phyloP scores from a whole-genome alignment of 2,888 invertebrate species.

The Apotomis capreana region DNA sequence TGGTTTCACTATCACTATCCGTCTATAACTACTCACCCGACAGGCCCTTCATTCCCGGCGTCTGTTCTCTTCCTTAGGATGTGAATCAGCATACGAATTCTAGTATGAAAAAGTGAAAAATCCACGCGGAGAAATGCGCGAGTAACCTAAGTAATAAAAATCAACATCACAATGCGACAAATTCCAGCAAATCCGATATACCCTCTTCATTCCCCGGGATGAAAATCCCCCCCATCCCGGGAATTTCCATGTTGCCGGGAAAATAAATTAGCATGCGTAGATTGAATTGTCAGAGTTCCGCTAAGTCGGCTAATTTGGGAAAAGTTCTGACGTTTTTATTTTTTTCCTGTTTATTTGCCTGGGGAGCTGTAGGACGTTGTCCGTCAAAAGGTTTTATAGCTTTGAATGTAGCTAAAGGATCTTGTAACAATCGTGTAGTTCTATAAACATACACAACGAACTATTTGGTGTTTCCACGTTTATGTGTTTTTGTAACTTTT shows the following conservation, averaged over 20 bases:
- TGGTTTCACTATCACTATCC: too few relatives aligned
- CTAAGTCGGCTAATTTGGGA: constrained; percentile 49
- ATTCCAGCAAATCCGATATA: constrained; percentile 21
- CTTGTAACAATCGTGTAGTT: not conserved
- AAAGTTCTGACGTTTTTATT: constrained; percentile 46
- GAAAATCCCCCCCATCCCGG: constrained; percentile 23
- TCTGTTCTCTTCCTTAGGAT: too few relatives aligned
- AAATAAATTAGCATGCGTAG: constrained; percentile 57
- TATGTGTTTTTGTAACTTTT: not conserved
- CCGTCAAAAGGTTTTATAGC: constrained; percentile 9
- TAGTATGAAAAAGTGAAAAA: too few relatives aligned
- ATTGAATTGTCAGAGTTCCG: constrained; percentile 56
- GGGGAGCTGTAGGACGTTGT: not conserved
- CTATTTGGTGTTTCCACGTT: not conserved
- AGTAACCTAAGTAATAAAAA: constrained; percentile 11
- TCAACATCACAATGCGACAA: constrained; percentile 11
- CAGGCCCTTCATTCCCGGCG: too few relatives aligned
- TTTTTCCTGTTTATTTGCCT: constrained; percentile 44
- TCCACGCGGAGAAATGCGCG: not conserved
- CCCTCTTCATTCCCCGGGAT: constrained; percentile 27
- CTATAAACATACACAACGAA: not conserved
- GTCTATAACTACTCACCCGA: too few relatives aligned
- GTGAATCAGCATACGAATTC: too few relatives aligned
- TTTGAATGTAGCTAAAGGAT: not conserved
- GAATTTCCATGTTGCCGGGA: constrained; percentile 41